Evolutionary conservation across 2,888 invertebrate species (phyloP), one percentile per base, ranked within the genome.

Genomic region (Phlogophora meticulosa): DNA sequence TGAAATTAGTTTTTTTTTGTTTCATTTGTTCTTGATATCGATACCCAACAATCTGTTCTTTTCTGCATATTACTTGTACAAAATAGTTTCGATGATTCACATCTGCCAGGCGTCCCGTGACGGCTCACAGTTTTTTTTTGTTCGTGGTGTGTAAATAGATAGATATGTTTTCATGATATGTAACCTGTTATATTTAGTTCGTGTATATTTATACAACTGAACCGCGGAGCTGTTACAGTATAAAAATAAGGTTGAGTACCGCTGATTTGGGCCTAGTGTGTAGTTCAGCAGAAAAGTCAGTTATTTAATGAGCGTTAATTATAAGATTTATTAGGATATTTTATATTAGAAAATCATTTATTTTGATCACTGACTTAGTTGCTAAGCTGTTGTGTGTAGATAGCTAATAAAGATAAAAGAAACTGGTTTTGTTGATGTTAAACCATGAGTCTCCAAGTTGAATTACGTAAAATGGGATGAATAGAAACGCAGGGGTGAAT

Each of bases 261-360:
- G 68, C 22, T 61, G 52, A 42, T 42, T 70, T 68, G 10, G 56
- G 9, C 22, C 15, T 13, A 20, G n/a, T 1, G 11, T 63, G 13
- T 38, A 22, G 3, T 38, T 0, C 5, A 51, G 4, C 0, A 9
- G 4, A 24, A 22, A 52, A 4, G n/a, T 10, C 2, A n/a, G 1
- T 4, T 15, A 15, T n/a, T 20, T 17, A 22, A 36, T 13, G 1
- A 45, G 2, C 32, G 32, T 2, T 10, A 5, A 13, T 22, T 32
- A 10, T 40, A 0, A 10, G n/a, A n/a, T n/a, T n/a, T 7, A 32
- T 5, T 34, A 15, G 15, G 7, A 15, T 24, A 24, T 24, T 53
- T 13, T 10, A 13, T 4, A 22, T 38, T 22, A n/a, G 28, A 53
- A 36, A 38, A n/a, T n/a, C 9, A 13, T 32, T 53, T 17, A 0